phyloP scores from a whole-genome alignment of 64 coral and sea anemone species.

The Stylophora pistillata region DNA sequence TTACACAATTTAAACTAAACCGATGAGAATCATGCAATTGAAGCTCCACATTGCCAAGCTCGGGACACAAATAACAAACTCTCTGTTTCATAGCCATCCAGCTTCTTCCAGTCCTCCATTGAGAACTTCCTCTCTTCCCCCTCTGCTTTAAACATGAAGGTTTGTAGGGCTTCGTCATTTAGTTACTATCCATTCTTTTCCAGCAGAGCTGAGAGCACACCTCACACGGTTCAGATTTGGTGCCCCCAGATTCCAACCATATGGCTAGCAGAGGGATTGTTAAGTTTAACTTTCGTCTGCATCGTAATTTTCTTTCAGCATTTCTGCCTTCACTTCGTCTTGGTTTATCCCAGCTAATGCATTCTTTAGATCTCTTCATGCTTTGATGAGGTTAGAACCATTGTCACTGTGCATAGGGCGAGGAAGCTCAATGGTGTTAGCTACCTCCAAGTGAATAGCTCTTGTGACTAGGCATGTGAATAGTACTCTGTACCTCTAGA shows the following conservation, averaged over 20 bases:
- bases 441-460: conserved; percentile 55
- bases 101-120: too few relatives aligned
- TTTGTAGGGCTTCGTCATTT: conserved; percentile 42
- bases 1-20: too few relatives aligned
- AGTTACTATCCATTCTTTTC: conserved; percentile 6
- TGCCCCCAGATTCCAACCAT: conserved; percentile 29
- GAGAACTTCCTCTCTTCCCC: too few relatives aligned
- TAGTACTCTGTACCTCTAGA: conserved; percentile 56
- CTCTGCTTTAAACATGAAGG: conserved; percentile 21
- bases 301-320: conserved; percentile 45
- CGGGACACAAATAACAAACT: too few relatives aligned
- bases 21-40: too few relatives aligned
- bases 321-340: conserved; percentile 4
- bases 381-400: too few relatives aligned
- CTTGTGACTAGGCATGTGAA: conserved; percentile 56
- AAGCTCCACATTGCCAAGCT: too few relatives aligned
- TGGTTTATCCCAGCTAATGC: conserved; percentile 29
- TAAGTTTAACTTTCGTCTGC: conserved; percentile 34
- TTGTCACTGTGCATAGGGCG: conserved; percentile 6
- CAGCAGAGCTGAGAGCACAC: conserved; percentile 14
- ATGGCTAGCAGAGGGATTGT: conserved; percentile 38
- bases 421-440: conserved; percentile 38
- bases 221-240: conserved; percentile 35
- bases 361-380: conserved; percentile 19
- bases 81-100: too few relatives aligned